Evolutionary conservation across 2,888 invertebrate genomes (phyloP).

Genomic region (Xestia xanthographa): DNA sequence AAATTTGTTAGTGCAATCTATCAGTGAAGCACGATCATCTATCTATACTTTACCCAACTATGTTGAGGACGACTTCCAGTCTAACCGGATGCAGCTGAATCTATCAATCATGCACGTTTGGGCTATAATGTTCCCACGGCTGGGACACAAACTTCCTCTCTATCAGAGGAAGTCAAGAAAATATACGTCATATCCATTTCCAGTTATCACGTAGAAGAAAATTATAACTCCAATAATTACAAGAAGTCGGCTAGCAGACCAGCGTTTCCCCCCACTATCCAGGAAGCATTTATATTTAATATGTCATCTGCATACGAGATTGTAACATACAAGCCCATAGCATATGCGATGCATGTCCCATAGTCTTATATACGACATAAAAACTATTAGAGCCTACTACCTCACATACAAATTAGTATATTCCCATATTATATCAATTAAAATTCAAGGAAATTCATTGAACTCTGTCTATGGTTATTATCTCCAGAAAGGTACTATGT

Average conservation of each 20-base stretch:
- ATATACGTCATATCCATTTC: not conserved
- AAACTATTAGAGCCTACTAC: conserved; percentile 56
- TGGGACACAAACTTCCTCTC: not conserved
- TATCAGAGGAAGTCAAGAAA: too few relatives aligned
- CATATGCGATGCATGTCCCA: conserved; percentile 58
- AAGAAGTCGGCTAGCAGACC: not conserved
- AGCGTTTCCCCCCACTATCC: conserved; percentile 35
- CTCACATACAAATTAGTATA: conserved; percentile 66
- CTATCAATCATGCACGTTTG: not conserved
- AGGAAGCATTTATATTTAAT: conserved; percentile 56
- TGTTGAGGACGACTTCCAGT: not conserved
- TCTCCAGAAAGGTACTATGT: conserved; percentile 25
- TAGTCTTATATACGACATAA: conserved; percentile 58
- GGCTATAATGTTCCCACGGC: not conserved
- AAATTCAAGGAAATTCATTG: conserved; percentile 69
- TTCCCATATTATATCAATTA: conserved; percentile 57
- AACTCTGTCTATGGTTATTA: conserved; percentile 49
- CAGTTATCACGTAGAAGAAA: not conserved
- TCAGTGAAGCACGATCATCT: not conserved
- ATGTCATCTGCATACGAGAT: conserved; percentile 59
- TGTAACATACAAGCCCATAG: conserved; percentile 58
- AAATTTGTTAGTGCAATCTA: not conserved
- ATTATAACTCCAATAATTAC: not conserved
- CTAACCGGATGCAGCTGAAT: not conserved
- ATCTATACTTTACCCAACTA: not conserved